Percentiles rank a stretch among this genome's conserved stretches.
Conservation (phyloP, 2,797 vertebrate genomes). For the Chelonia mydas region DNA sequence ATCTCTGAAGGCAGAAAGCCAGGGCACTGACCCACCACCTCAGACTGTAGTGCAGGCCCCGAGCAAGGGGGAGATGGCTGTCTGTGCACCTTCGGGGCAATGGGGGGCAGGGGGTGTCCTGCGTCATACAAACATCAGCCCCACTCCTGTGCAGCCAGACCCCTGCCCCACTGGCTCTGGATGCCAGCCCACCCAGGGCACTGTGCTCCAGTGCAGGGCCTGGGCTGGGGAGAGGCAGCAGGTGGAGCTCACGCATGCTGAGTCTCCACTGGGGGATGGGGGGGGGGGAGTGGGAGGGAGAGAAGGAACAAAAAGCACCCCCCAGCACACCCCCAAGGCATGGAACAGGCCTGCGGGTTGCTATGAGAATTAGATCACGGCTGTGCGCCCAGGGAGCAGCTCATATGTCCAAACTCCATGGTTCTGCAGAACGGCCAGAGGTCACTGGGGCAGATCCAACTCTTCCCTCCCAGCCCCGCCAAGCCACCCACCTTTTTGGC, state of each 20-base stretch:
- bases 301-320: conserved; percentile 16
- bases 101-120: background rate
- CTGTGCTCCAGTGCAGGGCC: too few relatives aligned
- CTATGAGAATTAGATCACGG: conserved; percentile 86
- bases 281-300: background rate
- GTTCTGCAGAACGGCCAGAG: background rate
- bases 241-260: background rate
- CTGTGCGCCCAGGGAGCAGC: conserved; percentile 60
- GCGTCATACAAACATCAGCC: background rate
- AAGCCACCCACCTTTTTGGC: too few relatives aligned
- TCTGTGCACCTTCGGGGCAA: background rate
- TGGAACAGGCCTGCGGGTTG: conserved; percentile 82
- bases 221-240: background rate
- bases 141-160: background rate
- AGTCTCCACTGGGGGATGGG: too few relatives aligned
- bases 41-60: background rate
- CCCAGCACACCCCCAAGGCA: conserved; percentile 69
- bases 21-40: background rate
- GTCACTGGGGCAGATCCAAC: background rate
- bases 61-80: background rate
- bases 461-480: too few relatives aligned
- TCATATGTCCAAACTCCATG: background rate
- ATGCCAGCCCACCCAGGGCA: background rate
- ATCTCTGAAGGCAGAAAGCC: background rate
- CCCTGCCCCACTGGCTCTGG: background rate